These are phyloP conservation scores for Rana temporaria DNA, from an alignment of 2,113 vertebrate genomes.

Conservation along the genomic window DNA sequence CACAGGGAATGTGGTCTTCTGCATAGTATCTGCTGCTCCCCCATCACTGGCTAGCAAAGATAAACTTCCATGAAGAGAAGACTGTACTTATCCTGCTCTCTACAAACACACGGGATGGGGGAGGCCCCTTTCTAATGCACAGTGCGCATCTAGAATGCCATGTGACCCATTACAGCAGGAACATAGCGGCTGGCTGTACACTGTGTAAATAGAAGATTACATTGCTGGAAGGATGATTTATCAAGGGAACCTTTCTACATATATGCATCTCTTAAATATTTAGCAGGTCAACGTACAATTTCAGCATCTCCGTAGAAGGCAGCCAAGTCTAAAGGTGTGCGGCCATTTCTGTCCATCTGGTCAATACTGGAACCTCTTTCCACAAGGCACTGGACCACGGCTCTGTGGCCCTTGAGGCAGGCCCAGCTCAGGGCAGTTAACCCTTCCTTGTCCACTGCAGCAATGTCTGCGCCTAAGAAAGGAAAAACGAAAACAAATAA, in stretches of 20 bases:
- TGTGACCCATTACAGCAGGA: neutral
- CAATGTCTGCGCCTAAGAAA: constrained; percentile 83
- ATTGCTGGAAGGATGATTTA: neutral
- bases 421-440: constrained; percentile 95
- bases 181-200: neutral
- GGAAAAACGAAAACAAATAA: neutral
- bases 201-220: constrained; percentile 36
- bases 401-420: constrained; percentile 94
- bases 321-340: constrained; percentile 92
- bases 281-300: constrained; percentile 79
- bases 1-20: constrained; percentile 6
- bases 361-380: constrained; percentile 92
- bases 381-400: constrained; percentile 89
- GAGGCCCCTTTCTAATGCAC: constrained; percentile 8
- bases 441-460: constrained; percentile 93
- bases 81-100: neutral
- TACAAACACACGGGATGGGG: neutral
- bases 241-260: neutral
- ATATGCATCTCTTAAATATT: neutral
- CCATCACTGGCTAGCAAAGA: neutral
- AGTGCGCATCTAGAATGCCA: neutral
- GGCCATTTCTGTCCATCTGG: constrained; percentile 95
- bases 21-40: constrained; percentile 37
- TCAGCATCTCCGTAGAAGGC: constrained; percentile 96
- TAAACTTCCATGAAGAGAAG: neutral